Percentiles rank a stretch among this genome's conserved stretches.
phyloP scores from a whole-genome alignment of 2,113 vertebrate genomes.

The Mustela lutreola region DNA sequence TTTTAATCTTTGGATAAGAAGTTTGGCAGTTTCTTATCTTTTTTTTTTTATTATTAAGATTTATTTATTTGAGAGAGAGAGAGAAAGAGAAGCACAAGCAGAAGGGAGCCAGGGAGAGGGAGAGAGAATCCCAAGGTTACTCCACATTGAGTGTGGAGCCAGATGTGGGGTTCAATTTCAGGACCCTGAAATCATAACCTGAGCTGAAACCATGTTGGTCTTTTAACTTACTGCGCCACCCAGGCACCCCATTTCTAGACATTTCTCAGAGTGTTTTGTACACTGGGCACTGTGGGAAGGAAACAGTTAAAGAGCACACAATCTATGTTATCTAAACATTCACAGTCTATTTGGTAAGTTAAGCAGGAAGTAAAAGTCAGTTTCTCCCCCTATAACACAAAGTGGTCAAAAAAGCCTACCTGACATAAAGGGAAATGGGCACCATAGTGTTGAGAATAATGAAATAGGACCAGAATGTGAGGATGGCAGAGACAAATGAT shows the following conservation, averaged over 20 bases:
- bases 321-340: slow-evolving; percentile 30
- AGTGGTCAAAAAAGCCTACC: slow-evolving; percentile 84
- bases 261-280: slow-evolving; percentile 40
- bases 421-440: slow-evolving; percentile 98
- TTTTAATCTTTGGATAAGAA: not conserved
- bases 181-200: not conserved
- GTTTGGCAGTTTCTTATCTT: not conserved
- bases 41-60: not conserved
- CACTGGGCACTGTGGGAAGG: not conserved
- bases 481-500: slow-evolving; percentile 88
- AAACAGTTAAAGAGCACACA: not conserved
- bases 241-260: not conserved
- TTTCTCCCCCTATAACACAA: not conserved
- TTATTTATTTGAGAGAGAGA: not conserved
- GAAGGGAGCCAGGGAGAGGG: not conserved
- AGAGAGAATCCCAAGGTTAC: not conserved
- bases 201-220: not conserved
- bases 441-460: slow-evolving; percentile 98
- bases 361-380: not conserved
- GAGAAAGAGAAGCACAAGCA: not conserved
- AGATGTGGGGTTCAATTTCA: not conserved
- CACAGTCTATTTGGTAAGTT: not conserved
- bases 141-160: not conserved
- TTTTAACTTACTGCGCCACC: not conserved
- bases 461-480: slow-evolving; percentile 97